A percentile compares a stretch with the other conserved stretches of the same genome.
Conservation (phyloP, 2,113 vertebrate species). For the Anhinga anhinga region DNA sequence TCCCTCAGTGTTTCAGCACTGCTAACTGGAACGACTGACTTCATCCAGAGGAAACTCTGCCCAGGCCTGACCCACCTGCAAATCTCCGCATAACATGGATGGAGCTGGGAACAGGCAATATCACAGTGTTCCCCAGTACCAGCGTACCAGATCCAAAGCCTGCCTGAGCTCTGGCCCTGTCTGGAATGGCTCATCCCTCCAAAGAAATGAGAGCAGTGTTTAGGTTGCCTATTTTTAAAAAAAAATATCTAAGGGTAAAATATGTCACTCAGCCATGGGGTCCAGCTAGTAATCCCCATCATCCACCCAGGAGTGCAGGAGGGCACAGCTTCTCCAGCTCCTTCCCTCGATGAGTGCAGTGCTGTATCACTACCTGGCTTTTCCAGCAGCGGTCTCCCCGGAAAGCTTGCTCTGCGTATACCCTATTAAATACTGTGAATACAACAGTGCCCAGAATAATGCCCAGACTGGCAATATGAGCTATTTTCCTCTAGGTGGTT, state of each 20-base stretch:
- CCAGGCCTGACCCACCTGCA: background rate
- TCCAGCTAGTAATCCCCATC: background rate
- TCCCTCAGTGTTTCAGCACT: background rate
- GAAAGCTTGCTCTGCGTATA: background rate
- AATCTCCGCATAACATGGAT: background rate
- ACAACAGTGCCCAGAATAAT: background rate
- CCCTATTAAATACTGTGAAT: background rate
- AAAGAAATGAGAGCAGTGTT: background rate
- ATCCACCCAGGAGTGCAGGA: background rate
- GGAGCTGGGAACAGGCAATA: background rate
- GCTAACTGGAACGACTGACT: slow-evolving; percentile 17
- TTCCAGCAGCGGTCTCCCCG: background rate
- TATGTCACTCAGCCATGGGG: background rate
- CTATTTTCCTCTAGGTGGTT: background rate
- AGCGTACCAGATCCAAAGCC: background rate
- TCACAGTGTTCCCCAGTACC: rapidly evolving
- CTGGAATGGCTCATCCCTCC: background rate
- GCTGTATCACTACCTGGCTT: background rate
- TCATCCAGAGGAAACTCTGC: slow-evolving; percentile 1
- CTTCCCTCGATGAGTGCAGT: background rate
- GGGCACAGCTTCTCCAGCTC: background rate
- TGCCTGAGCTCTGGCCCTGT: background rate
- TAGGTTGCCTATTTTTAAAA: background rate
- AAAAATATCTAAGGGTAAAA: background rate
- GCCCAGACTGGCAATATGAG: background rate